Evolutionary conservation across 2,113 vertebrate species (phyloP), one percentile per base, ranked within the genome.

Genomic region (Casuarius casuarius): DNA sequence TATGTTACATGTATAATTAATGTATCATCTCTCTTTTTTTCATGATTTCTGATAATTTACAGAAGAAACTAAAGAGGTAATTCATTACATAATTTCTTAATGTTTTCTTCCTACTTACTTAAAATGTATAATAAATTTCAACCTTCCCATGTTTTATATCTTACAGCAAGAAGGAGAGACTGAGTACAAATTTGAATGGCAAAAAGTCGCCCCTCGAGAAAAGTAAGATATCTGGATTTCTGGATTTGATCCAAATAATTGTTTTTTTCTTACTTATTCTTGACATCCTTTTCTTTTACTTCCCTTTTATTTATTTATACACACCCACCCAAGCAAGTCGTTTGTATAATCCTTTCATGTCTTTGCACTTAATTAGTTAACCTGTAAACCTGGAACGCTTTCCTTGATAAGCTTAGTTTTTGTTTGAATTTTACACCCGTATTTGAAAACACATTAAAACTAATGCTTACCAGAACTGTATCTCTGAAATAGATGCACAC

Each of bases 101-200:
- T 12, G 2, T 82, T 97, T 97, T 96, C 7, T 87, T 95, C 67
- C 21, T 86, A 68, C 52, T 90, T 88, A 75, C 12, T 93, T 62
- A 42, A 93, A 91, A 92, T 18, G 6, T 94, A 40, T 74, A 70
- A 54, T 78, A 67, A 79, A 62, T 19, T 83, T 77, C 70, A 92
- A 82, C 54, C 33, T 90, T 96, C 62, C 31, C 26, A 25, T 54
- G 38, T 95, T 58, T 94, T 94, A 79, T 97, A 5, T 96, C 96
- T 96, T 96, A 90, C 92, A 97, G 97, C 97, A 99, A 98, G 99
- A 99, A 66, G 99, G 99, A 91, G 99, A 99, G 81, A 99, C 99
- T 1, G 99, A 99, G 51, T 99, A 98, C 95, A 99, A 99, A 97
- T 99, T 99, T 98, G 99, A 99, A 98, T 99, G 99, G 99, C 99